Conservation (phyloP, 1,140 invertebrate genomes). For the Elymnias hypermnestra region DNA sequence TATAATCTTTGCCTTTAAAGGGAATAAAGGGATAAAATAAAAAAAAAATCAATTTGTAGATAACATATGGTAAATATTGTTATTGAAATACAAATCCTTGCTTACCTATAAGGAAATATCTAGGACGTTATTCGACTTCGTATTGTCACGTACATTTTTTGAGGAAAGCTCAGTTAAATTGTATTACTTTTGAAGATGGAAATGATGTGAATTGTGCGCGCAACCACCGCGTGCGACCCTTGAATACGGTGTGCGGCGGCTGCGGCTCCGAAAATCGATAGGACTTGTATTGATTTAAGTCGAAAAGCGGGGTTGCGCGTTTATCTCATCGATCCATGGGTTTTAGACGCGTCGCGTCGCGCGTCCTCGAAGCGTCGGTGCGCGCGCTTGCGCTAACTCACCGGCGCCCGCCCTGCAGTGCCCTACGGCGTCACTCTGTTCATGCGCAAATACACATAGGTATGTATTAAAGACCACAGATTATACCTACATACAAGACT, state of each 20-base stretch:
- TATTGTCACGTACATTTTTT: neutral
- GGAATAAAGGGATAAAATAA: too few species aligned
- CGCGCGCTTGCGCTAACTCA: slow-evolving; percentile 49
- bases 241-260: slow-evolving; percentile 65
- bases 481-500: too few species aligned
- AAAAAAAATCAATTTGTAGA: too few species aligned
- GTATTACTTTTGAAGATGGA: too few species aligned
- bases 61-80: too few species aligned
- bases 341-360: slow-evolving; percentile 28
- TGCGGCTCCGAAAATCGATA: slow-evolving; percentile 70
- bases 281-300: slow-evolving; percentile 67
- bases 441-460: slow-evolving; percentile 66
- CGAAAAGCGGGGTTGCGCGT: slow-evolving; percentile 69
- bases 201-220: too few species aligned
- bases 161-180: neutral
- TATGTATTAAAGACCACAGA: too few species aligned
- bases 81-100: too few species aligned
- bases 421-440: slow-evolving; percentile 47
- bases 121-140: neutral
- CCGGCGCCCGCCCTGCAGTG: slow-evolving; percentile 41
- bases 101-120: too few species aligned
- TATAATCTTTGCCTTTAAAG: too few species aligned
- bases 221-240: slow-evolving; percentile 71
- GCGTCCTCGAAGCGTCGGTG: slow-evolving; percentile 38
- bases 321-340: slow-evolving; percentile 70